Evolutionary conservation across 2,797 vertebrate species (phyloP).

Genomic region (Alcedo quadribrachys): DNA sequence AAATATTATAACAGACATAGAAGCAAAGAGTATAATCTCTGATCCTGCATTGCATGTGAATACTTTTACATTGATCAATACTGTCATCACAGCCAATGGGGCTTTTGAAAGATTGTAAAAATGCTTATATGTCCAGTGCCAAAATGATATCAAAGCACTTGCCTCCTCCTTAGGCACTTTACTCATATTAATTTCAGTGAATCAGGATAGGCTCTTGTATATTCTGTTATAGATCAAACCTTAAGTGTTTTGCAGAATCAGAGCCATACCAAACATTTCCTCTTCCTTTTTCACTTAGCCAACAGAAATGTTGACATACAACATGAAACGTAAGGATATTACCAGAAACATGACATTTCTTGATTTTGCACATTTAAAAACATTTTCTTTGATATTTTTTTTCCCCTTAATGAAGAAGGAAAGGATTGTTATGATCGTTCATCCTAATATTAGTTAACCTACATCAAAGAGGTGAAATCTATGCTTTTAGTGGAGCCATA

Average conservation of each 20-base stretch:
- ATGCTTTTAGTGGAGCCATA: background rate
- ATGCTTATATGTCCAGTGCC: background rate
- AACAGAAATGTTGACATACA: background rate
- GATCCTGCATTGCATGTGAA: background rate
- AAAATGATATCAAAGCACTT: background rate
- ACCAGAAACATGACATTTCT: background rate
- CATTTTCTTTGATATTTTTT: background rate
- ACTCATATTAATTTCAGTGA: background rate
- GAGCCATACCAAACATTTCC: background rate
- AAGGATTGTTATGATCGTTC: background rate
- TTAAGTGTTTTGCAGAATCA: background rate
- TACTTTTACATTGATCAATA: background rate
- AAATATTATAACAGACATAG: background rate
- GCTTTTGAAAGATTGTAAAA: background rate
- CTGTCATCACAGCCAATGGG: background rate
- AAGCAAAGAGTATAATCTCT: background rate
- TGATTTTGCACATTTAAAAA: background rate
- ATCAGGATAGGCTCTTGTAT: background rate
- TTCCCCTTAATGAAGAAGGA: background rate
- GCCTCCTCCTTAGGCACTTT: background rate
- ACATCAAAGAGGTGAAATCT: conserved; percentile 20
- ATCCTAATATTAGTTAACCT: background rate
- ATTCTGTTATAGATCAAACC: background rate
- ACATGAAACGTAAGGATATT: background rate
- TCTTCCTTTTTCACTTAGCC: background rate